A percentile compares a stretch with the other conserved stretches of the same genome.
Conservation (phyloP, 1,140 invertebrate genomes). For the Heterodera schachtii region DNA sequence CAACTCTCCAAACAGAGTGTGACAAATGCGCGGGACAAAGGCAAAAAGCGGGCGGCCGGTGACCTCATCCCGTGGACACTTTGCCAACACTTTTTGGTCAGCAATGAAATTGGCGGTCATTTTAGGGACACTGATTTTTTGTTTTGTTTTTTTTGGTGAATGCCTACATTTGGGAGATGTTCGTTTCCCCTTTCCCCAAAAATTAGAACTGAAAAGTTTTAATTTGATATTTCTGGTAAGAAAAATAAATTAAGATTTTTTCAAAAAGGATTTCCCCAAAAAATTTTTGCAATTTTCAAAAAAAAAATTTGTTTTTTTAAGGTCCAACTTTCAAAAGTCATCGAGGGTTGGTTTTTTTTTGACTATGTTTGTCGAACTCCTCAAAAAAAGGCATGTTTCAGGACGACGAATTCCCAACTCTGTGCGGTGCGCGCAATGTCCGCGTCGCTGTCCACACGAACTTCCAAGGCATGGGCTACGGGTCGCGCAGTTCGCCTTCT, state of each 20-base stretch:
- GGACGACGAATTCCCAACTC: conserved; percentile 85
- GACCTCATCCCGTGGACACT: conserved; percentile 98
- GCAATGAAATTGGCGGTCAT: not conserved
- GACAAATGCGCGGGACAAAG: conserved; percentile 77
- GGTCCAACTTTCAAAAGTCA: no score
- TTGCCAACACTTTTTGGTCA: conserved; percentile 77
- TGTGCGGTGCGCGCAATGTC: conserved; percentile 88
- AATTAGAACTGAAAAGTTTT: not conserved
- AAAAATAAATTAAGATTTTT: no score
- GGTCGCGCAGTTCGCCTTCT: conserved; percentile 81
- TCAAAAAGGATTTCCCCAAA: not conserved
- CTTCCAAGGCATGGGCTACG: conserved; percentile 91
- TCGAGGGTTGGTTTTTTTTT: no score
- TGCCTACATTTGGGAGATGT: not conserved
- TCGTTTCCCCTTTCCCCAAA: not conserved
- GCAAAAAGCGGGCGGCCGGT: conserved; percentile 81
- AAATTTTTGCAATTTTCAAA: conserved; percentile 14
- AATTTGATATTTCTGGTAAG: no score
- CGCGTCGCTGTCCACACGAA: conserved; percentile 97
- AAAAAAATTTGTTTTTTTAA: no score
- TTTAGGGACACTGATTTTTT: not conserved
- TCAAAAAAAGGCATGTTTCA: conserved; percentile 63
- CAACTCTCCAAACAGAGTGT: conserved; percentile 78
- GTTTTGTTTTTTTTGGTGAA: no score
- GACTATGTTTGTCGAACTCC: no score